Evolutionary conservation across 2,797 vertebrate genomes (phyloP).

Genomic region (Melanotaenia boesemani): DNA sequence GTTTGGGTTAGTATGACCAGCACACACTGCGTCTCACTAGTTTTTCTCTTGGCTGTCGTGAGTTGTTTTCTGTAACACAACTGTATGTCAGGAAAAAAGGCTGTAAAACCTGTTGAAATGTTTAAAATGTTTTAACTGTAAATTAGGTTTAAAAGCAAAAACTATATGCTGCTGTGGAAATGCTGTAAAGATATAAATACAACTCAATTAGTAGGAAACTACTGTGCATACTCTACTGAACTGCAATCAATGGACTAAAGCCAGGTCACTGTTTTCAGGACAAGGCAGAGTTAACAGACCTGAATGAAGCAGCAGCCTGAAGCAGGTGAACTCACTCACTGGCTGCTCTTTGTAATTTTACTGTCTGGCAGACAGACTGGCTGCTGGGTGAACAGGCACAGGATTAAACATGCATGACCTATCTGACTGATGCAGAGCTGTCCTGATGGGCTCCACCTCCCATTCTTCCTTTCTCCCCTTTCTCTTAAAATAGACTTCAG

Average conservation of each 20-base stretch:
- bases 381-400: conserved; percentile 31
- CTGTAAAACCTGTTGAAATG: background rate
- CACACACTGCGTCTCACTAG: background rate
- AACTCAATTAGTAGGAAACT: background rate
- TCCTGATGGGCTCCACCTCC: conserved; percentile 15
- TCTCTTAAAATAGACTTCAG: conserved; percentile 2
- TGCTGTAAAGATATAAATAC: background rate
- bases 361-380: conserved; percentile 10
- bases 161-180: background rate
- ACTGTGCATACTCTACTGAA: background rate
- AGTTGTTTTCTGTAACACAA: background rate
- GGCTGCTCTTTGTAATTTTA: conserved; percentile 2
- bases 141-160: background rate
- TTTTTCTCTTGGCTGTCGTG: background rate
- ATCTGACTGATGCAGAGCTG: conserved; percentile 51
- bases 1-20: background rate
- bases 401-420: conserved; percentile 55
- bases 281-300: conserved; percentile 1
- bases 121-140: background rate
- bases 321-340: conserved; percentile 13
- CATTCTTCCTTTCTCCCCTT: background rate
- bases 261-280: background rate
- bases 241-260: background rate
- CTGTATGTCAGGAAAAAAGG: background rate
- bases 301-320: background rate